Evolutionary conservation across 2,888 invertebrate genomes (phyloP), one percentile per base, ranked within the genome.

Genomic region (Rambutsinella grinnellia): DNA sequence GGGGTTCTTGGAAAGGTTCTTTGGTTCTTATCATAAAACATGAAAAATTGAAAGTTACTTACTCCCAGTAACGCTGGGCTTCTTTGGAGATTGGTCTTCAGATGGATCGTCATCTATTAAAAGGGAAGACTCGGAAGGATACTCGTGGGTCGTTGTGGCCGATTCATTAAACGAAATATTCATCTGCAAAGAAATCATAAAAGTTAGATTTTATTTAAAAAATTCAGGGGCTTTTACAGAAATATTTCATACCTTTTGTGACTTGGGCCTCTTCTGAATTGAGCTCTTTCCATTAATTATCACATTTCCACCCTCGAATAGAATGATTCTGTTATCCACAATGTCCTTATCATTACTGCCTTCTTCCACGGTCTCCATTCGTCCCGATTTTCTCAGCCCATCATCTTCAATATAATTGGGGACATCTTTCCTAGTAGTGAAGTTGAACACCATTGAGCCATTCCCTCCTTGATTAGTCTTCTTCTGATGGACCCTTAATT

Each of bases 321-420:
- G 90, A 17, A 28, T 62, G 15, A 70, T 28, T 85, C 95, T 93
- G 88, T 71, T 36, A 72, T 76, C 78, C 10, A 74, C 49, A 53
- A 79, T 80, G 1, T 79, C 75, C 28, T 56, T 47, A 36, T 62
- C 63, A 57, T 79, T 82, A 15, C 76, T 76, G 8, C 72, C 78
- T 6, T 76, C 76, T 21, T 71, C 72, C 24, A 60, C 65, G 21
- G 67, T 15, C 24, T 27, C 47, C 21, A 53, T 62, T 78, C 13
- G 72, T 17, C 46, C 81, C 70, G 57, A 53, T 44, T 28, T 78
- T 83, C n/a, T n/a, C 44, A 92, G 90, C 84, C 94, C 94, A 89
- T 95, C 95, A 88, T 95, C 94, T 87, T 94, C 94, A 85, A 96
- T 93, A 88, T 96, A 95, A 89, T 95, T 94, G 62, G 95, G 95